These are phyloP conservation scores for Gymnorhina tibicen DNA, from an alignment of 2,113 vertebrate species.

Conservation along the genomic window DNA sequence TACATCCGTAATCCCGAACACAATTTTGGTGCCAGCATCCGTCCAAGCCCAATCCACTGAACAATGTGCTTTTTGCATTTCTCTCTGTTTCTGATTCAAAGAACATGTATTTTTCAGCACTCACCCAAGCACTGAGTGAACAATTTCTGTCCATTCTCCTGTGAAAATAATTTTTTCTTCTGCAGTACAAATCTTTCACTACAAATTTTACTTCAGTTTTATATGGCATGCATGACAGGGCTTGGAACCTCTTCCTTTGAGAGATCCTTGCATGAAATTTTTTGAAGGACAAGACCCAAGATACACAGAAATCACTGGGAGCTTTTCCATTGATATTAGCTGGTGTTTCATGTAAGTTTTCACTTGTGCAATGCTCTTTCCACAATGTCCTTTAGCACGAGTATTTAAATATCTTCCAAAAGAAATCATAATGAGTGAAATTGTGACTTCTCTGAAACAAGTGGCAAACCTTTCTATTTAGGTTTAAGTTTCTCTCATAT, in stretches of 20 bases:
- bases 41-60: neutral
- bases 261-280: neutral
- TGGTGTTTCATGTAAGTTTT: neutral
- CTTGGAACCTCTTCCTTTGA: neutral
- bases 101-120: neutral
- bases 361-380: neutral
- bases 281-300: neutral
- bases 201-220: neutral
- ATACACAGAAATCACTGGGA: neutral
- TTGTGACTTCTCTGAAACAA: neutral
- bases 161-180: neutral
- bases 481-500: neutral
- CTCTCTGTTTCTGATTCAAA: neutral
- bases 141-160: neutral
- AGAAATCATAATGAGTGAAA: neutral
- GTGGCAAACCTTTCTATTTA: accelerated
- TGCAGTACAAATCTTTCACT: neutral
- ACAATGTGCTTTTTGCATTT: neutral
- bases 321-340: neutral
- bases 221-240: accelerated
- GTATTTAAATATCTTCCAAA: neutral
- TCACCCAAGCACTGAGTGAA: neutral
- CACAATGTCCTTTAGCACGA: neutral
- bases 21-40: neutral
- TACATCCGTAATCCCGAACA: neutral